Evolutionary conservation across 2,888 invertebrate genomes (phyloP), one percentile per base, ranked within the genome.

Genomic region (Drosophila falleni): DNA sequence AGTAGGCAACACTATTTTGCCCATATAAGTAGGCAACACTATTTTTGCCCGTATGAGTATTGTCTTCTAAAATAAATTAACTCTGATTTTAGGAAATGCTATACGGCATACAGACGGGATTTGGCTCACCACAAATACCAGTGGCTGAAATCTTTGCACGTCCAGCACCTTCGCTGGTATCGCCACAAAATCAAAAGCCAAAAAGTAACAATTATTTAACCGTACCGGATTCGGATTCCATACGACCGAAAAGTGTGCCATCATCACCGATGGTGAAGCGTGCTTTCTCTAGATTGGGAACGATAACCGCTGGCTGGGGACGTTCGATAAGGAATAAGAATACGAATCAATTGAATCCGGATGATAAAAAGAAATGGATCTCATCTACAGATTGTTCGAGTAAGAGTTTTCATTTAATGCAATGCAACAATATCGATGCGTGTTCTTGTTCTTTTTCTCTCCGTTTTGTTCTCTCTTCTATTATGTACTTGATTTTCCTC

Each of bases 211-310:
- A 98, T 93, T 98, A 97, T 93, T 94, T 98, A 54, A 97, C 97
- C 93, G 97, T 97, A 80, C 97, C 97, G 26, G 97, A 97, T 90
- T 96, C 97, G 79, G 97, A 97, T 92, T 96, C 96, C 51, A 97
- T 97, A 1, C 89, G 93, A 50, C 97, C 97, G 80, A 98, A 98
- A 93, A 97, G 97, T 92, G 98, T 98, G 68, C 98, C 98, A 31
- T 97, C 97, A 84, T 97, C 97, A 46, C 98, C 98, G 33, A 98
- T 98, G 97, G 97, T 98, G 76, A 97, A 97, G 92, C 94, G 98
- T 29, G 97, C 98, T 1, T 97, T 98, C 92, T 97, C 97, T n/a
- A 94, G 97, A 16, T 93, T 98, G 66, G 97, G 97, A 15, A 97
- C 97, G 51, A 96, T 98, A 82, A 97, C 97, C 0, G 97, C 97